Conservation (phyloP, 2,113 vertebrate genomes). For the Brachyistius frenatus region DNA sequence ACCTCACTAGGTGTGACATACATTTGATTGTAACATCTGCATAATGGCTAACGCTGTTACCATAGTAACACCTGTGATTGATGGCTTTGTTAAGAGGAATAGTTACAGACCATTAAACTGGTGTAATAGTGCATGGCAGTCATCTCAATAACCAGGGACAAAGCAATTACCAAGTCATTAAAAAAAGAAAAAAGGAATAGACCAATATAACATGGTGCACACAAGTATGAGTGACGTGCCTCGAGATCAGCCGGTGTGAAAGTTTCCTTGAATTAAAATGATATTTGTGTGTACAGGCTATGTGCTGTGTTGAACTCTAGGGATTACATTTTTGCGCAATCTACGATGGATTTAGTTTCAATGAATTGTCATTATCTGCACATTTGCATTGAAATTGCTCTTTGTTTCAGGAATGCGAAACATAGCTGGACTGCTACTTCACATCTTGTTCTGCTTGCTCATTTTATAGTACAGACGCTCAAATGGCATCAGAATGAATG, state of each 20-base stretch:
- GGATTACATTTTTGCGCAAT: constrained; percentile 20
- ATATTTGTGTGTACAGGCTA: constrained; percentile 15
- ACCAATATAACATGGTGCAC: constrained; percentile 75
- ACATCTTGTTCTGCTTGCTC: constrained; percentile 8
- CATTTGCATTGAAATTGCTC: constrained; percentile 2
- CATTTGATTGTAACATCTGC: constrained; percentile 61
- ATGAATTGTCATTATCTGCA: constrained; percentile 3
- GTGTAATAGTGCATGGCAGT: constrained; percentile 82
- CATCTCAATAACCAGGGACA: constrained; percentile 81
- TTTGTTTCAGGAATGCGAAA: constrained; percentile 22
- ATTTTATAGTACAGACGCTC: constrained; percentile 34
- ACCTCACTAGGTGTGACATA: constrained; percentile 26
- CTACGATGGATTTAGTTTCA: not conserved
- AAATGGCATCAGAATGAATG: constrained; percentile 21
- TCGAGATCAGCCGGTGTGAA: constrained; percentile 27
- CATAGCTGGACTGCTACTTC: constrained; percentile 21
- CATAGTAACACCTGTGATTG: constrained; percentile 77
- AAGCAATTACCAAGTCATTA: constrained; percentile 82
- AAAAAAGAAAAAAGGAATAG: constrained; percentile 63
- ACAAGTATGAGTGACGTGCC: constrained; percentile 59
- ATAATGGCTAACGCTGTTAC: constrained; percentile 65
- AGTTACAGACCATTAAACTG: constrained; percentile 80
- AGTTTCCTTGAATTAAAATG: constrained; percentile 11
- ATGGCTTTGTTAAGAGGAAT: constrained; percentile 82
- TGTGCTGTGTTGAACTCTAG: not conserved